Evolutionary conservation across 2,888 invertebrate genomes (phyloP).

Genomic region (Mayetiola destructor): DNA sequence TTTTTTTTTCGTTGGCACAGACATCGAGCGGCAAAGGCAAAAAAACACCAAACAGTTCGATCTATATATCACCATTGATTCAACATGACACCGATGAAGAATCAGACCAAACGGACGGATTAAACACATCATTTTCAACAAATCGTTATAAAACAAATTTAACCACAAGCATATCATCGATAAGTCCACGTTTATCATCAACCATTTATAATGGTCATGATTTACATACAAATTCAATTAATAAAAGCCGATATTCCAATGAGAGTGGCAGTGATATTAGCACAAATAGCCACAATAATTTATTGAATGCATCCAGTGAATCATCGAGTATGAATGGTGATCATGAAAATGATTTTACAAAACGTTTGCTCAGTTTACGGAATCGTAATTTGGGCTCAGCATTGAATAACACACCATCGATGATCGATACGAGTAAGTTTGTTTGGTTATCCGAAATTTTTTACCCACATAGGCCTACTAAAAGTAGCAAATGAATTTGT

Average conservation of each 20-base stretch:
- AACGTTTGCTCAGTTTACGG: slow-evolving; percentile 31
- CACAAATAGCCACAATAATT: neutral
- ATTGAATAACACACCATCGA: neutral
- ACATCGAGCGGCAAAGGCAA: neutral
- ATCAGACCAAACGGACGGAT: neutral
- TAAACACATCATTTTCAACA: slow-evolving; percentile 6
- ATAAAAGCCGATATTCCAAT: neutral
- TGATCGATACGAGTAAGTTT: slow-evolving; percentile 4
- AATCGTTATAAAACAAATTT: slow-evolving; percentile 1
- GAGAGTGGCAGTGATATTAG: neutral
- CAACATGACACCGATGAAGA: slow-evolving; percentile 13
- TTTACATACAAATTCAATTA: neutral
- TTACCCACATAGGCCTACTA: neutral
- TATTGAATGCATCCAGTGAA: neutral
- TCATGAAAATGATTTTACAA: slow-evolving; percentile 37
- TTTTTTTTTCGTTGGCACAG: neutral
- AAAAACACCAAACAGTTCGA: neutral
- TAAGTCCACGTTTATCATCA: neutral
- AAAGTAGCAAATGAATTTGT: neutral
- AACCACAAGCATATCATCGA: neutral
- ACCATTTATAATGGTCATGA: neutral
- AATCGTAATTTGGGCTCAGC: slow-evolving; percentile 14
- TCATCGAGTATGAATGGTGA: neutral
- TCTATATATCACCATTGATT: slow-evolving; percentile 13
- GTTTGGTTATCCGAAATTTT: neutral